Conservation (phyloP, 1,140 invertebrate species). For the Thalassaphorura encarpata region DNA sequence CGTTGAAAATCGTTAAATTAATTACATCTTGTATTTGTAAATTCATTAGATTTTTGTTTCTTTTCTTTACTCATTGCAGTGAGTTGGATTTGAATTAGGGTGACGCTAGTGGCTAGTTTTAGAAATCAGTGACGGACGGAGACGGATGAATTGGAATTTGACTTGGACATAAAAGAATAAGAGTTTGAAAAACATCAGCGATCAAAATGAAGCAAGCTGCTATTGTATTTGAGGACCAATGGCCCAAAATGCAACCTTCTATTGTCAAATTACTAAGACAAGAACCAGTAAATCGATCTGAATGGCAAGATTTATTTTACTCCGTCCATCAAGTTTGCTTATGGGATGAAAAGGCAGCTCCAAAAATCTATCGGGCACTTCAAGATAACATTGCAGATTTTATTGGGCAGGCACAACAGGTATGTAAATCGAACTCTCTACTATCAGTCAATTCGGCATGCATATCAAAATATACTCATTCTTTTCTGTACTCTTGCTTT, state of each 20-base stretch:
- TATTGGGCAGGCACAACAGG: slow-evolving; percentile 82
- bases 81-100: not conserved
- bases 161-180: not conserved
- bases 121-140: no score
- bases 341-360: slow-evolving; percentile 90
- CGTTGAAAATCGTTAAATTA: no score
- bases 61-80: not conserved
- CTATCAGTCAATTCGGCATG: no score
- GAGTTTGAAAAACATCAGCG: not conserved
- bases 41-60: not conserved
- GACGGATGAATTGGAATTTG: not conserved
- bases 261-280: slow-evolving; percentile 86
- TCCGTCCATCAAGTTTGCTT: slow-evolving; percentile 87
- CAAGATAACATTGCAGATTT: slow-evolving; percentile 90
- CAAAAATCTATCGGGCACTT: slow-evolving; percentile 74
- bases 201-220: slow-evolving; percentile 36
- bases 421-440: no score
- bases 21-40: no score
- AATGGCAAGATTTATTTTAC: slow-evolving; percentile 97
- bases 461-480: no score
- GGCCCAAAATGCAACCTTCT: slow-evolving; percentile 86
- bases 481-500: slow-evolving; percentile 22
- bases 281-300: slow-evolving; percentile 79
- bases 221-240: slow-evolving; percentile 83
- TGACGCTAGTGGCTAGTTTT: not conserved